These are phyloP conservation scores for Heterodera filipjevi DNA, from an alignment of 2,888 invertebrate species.

Conservation along the genomic window DNA sequence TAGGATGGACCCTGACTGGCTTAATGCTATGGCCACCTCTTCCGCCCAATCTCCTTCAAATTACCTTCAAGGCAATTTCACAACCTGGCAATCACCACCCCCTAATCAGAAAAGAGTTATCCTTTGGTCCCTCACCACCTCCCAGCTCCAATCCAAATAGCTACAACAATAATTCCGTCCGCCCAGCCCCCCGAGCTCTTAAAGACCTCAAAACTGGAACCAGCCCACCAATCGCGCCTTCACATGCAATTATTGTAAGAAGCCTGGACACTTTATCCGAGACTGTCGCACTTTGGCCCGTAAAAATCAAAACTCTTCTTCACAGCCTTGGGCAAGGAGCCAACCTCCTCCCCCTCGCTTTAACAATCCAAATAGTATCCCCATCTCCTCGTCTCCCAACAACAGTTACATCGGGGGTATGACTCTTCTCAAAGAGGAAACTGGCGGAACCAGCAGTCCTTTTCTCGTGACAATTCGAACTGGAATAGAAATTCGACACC, in stretches of 20 bases:
- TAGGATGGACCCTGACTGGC: not conserved
- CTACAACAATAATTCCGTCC: not conserved
- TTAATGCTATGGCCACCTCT: not conserved
- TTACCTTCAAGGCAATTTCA: no score
- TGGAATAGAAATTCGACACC: not conserved
- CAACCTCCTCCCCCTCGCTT: no score
- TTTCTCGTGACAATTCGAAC: not conserved
- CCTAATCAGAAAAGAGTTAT: no score
- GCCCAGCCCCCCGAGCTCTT: not conserved
- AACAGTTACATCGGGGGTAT: no score
- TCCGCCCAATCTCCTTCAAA: not conserved
- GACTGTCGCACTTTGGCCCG: not conserved
- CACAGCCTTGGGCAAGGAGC: no score
- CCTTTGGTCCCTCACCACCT: no score
- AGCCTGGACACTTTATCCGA: not conserved
- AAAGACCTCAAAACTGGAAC: not conserved
- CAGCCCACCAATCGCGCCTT: not conserved
- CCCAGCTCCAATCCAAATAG: not conserved
- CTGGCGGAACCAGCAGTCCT: no score
- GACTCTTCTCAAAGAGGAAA: no score
- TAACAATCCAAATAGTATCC: no score
- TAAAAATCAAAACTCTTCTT: no score
- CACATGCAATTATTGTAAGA: constrained; percentile 14
- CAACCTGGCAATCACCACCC: no score
- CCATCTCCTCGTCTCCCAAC: no score